phyloP scores from a whole-genome alignment of 2,888 invertebrate genomes.

The Portevinia maculata region DNA sequence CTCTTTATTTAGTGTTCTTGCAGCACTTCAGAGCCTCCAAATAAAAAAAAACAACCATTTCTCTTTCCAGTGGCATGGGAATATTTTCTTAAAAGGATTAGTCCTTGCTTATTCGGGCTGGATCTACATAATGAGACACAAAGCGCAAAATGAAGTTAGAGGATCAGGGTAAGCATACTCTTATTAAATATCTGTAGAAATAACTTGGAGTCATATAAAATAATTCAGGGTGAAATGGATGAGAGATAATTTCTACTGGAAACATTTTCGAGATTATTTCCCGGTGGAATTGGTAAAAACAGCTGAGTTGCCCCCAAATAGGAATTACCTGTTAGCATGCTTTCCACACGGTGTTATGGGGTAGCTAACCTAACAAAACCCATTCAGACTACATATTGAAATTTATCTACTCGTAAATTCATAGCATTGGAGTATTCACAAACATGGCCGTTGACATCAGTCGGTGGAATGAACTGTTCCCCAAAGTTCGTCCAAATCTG shows the following conservation, averaged over 20 bases:
- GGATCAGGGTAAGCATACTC: slow-evolving; percentile 50
- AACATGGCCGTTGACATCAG: slow-evolving; percentile 90
- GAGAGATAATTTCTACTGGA: slow-evolving; percentile 88
- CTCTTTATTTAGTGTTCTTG: no score
- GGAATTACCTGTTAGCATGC: slow-evolving; percentile 93
- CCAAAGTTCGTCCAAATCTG: slow-evolving; percentile 85
- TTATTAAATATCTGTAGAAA: not conserved
- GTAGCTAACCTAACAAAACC: slow-evolving; percentile 76
- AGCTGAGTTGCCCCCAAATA: slow-evolving; percentile 89
- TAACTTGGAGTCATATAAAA: not conserved
- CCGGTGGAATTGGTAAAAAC: slow-evolving; percentile 93
- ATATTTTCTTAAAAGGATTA: slow-evolving; percentile 32
- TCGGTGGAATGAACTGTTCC: slow-evolving; percentile 84
- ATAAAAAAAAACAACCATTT: not conserved
- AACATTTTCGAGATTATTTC: slow-evolving; percentile 91
- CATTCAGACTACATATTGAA: no score
- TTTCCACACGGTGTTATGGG: slow-evolving; percentile 95
- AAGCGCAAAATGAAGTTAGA: slow-evolving; percentile 44
- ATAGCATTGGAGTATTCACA: slow-evolving; percentile 90
- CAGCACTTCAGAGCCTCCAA: no score
- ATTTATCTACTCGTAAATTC: no score
- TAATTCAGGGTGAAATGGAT: slow-evolving; percentile 85
- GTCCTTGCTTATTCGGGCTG: slow-evolving; percentile 35
- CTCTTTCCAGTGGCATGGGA: slow-evolving; percentile 31
- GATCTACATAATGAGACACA: slow-evolving; percentile 52